phyloP scores from a whole-genome alignment of 2,797 vertebrate genomes.

The Acanthis flammea region DNA sequence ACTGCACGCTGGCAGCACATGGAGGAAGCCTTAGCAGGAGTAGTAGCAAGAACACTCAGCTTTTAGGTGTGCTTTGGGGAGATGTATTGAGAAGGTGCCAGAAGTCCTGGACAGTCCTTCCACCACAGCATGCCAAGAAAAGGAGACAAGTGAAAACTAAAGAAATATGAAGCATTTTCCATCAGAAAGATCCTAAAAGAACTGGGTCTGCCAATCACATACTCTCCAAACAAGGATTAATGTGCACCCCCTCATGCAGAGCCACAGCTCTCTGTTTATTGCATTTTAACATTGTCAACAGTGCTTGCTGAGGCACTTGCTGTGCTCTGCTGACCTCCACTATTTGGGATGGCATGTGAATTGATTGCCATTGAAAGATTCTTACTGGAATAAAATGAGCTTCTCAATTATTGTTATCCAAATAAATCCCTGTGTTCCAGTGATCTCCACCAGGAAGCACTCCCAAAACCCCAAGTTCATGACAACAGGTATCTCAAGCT shows the following conservation, averaged over 20 bases:
- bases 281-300: constrained; percentile 67
- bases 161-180: background rate
- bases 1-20: background rate
- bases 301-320: constrained; percentile 23
- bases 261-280: constrained; percentile 29
- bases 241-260: constrained; percentile 35
- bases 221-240: constrained; percentile 57
- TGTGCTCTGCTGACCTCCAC: constrained; percentile 73
- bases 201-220: constrained; percentile 46
- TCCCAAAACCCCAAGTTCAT: constrained; percentile 52
- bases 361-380: constrained; percentile 83
- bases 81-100: background rate
- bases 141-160: background rate
- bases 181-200: background rate
- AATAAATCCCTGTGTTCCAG: constrained; percentile 72
- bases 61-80: background rate
- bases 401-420: constrained; percentile 77
- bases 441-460: constrained; percentile 50
- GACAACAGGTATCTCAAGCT: constrained; percentile 66
- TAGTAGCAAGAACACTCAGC: background rate
- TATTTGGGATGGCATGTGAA: constrained; percentile 77
- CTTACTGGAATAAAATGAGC: constrained; percentile 82
- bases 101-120: background rate
- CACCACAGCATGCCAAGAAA: background rate
- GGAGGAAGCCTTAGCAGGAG: background rate